These are phyloP conservation scores for Lasioglossum vierecki DNA, from an alignment of 2,888 invertebrate species.

Conservation along the genomic window DNA sequence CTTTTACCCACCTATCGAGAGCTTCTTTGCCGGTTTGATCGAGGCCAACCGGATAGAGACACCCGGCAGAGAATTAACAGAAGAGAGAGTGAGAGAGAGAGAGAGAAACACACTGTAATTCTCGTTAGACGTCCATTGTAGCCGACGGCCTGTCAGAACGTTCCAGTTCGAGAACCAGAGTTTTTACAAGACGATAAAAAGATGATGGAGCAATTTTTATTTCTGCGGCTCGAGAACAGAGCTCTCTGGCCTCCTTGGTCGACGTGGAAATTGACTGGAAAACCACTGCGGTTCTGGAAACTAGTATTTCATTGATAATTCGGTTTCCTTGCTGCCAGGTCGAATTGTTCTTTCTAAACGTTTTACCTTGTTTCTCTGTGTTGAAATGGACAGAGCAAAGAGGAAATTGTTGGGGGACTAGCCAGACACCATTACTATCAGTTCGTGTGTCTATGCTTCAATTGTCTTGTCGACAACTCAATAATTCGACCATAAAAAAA, in stretches of 20 bases:
- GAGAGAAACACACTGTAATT: slow-evolving; percentile 19
- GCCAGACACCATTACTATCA: too few relatives aligned
- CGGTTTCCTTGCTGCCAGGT: too few relatives aligned
- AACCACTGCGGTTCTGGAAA: neutral
- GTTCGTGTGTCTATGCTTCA: too few relatives aligned
- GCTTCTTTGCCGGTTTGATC: slow-evolving; percentile 13
- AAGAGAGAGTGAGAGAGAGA: neutral
- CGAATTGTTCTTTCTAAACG: too few relatives aligned
- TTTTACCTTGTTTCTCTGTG: too few relatives aligned
- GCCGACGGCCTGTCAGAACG: slow-evolving; percentile 34
- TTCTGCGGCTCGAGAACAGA: neutral
- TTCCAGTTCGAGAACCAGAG: slow-evolving; percentile 2
- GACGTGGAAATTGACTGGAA: neutral
- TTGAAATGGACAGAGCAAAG: too few relatives aligned
- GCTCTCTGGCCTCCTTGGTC: neutral
- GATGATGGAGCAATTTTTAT: neutral
- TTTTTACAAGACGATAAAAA: neutral
- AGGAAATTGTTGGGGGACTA: too few relatives aligned
- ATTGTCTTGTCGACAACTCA: too few relatives aligned
- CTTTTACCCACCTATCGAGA: neutral
- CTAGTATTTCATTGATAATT: too few relatives aligned
- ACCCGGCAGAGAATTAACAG: slow-evolving; percentile 34
- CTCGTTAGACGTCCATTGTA: slow-evolving; percentile 45
- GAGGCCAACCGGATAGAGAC: neutral
- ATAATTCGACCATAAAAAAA: too few relatives aligned